These are phyloP conservation scores for Lacanobia oleracea DNA, from an alignment of 2,888 invertebrate genomes.

Conservation along the genomic window DNA sequence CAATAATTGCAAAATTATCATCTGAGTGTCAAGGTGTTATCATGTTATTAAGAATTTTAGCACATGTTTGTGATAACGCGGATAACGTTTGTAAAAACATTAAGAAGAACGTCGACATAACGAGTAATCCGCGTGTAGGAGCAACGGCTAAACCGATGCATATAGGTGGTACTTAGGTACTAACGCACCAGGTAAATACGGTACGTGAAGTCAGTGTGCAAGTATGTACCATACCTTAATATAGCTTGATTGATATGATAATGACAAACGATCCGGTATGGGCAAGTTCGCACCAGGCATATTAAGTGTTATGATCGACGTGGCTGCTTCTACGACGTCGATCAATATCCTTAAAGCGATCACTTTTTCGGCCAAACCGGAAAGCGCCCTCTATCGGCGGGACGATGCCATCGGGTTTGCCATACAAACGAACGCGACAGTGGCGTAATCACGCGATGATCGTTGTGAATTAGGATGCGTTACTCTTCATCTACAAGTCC, in stretches of 20 bases:
- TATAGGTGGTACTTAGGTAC: not conserved
- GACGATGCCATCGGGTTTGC: no score
- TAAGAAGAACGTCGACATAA: not conserved
- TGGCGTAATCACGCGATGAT: not conserved
- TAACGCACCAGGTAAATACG: no score
- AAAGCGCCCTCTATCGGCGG: no score
- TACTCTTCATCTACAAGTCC: not conserved
- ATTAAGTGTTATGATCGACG: not conserved
- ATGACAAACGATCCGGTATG: not conserved
- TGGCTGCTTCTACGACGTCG: not conserved
- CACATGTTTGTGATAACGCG: constrained; percentile 41
- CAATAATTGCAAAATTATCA: constrained; percentile 49
- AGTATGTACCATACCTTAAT: not conserved
- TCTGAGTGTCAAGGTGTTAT: constrained; percentile 57
- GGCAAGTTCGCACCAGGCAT: not conserved
- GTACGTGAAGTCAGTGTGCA: not conserved
- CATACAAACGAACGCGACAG: not conserved
- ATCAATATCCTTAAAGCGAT: no score
- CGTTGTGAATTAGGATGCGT: not conserved
- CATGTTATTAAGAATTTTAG: constrained; percentile 45
- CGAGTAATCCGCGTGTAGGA: not conserved
- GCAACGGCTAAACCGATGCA: not conserved
- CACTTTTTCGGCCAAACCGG: no score
- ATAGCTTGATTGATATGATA: constrained; percentile 9
- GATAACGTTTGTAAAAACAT: constrained; percentile 16